Evolutionary conservation across 2,797 vertebrate species (phyloP), one percentile per base, ranked within the genome.

Genomic region (Urophycis tenuis): DNA sequence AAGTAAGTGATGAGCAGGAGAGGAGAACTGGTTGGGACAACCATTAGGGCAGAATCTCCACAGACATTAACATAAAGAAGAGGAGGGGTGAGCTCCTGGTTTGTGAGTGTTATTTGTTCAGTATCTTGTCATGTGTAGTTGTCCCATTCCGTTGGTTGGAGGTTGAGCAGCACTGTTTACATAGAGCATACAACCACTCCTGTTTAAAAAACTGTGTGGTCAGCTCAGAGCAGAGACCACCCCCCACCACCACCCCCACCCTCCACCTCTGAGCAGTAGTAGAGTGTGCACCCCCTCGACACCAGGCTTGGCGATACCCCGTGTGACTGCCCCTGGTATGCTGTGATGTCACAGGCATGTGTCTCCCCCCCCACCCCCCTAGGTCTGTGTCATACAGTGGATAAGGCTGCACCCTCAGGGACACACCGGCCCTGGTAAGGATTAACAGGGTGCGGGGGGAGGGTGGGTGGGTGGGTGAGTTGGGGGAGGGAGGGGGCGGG

Each of bases 291-390:
- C 9, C 34, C 15, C 76, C 70, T 5, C n/a, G 60, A 79, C 74
- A 78, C 84, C 88, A 83, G 84, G 80, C 84, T 87, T 81, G 88
- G 86, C 91, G 91, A 91, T 90, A 87, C 85, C 80, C 82, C 88
- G 81, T 90, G 91, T 93, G 93, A 93, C 88, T 82, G 79, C 30
- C 30, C 12, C 75, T 79, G 78, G 81, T 77, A 85, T 84, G 80
- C 79, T 71, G 71, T 74, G 70, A 75, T 89, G 86, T 85, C 75
- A 79, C 80, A 84, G 73, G 84, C 82, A 91, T 78, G 89, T 79
- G 83, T 79, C 35, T 77, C 75, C 70, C 17, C 6, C 32, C 5
- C 67, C 14, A 1, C 22, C 22, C 15, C 69, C 25, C 72, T 39
- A 30, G 67, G 70, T 74, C 34, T 60, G 72, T 79, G 81, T 87